Percentiles rank a stretch among this genome's conserved stretches.
These are phyloP conservation scores for Xenopus petersii DNA, from an alignment of 2,797 vertebrate genomes.

Conservation along the genomic window DNA sequence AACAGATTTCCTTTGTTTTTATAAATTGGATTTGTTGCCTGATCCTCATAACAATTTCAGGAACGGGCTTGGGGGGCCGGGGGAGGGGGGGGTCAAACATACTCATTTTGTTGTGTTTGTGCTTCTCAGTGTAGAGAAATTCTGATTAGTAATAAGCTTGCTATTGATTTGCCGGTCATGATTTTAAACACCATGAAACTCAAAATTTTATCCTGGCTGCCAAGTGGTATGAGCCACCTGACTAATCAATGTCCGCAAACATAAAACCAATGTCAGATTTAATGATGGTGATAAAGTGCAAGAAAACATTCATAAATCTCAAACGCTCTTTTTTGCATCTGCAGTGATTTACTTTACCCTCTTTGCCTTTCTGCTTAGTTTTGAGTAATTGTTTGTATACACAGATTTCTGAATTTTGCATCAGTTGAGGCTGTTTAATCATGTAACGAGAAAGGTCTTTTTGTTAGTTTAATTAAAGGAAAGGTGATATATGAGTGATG, in stretches of 20 bases:
- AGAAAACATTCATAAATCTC: slow-evolving; percentile 44
- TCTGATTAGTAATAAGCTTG: slow-evolving; percentile 36
- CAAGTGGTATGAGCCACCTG: slow-evolving; percentile 36
- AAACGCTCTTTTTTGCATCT: slow-evolving; percentile 23
- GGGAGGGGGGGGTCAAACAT: slow-evolving; percentile 1
- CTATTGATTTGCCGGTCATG: slow-evolving; percentile 36
- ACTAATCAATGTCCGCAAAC: slow-evolving; percentile 42
- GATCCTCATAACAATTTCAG: not conserved
- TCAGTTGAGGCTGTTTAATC: not conserved
- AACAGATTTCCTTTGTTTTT: too few species aligned
- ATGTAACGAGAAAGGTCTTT: not conserved
- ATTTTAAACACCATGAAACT: slow-evolving; percentile 29
- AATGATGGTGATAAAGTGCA: slow-evolving; percentile 43
- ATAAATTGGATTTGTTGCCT: not conserved
- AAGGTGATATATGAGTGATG: not conserved
- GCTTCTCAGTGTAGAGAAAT: slow-evolving; percentile 26
- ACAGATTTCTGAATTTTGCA: slow-evolving; percentile 4
- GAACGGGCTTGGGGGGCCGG: not conserved
- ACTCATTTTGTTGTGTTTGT: slow-evolving; percentile 19
- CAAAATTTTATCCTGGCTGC: slow-evolving; percentile 38
- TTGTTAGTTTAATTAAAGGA: slow-evolving; percentile 1
- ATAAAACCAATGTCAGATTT: slow-evolving; percentile 48
- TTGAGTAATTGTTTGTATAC: slow-evolving; percentile 1
- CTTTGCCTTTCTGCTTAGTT: slow-evolving; percentile 10
- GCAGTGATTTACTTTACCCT: slow-evolving; percentile 31